Evolutionary conservation across 1,140 invertebrate species (phyloP), one percentile per base, ranked within the genome.

Genomic region (Lepidostoma basale): DNA sequence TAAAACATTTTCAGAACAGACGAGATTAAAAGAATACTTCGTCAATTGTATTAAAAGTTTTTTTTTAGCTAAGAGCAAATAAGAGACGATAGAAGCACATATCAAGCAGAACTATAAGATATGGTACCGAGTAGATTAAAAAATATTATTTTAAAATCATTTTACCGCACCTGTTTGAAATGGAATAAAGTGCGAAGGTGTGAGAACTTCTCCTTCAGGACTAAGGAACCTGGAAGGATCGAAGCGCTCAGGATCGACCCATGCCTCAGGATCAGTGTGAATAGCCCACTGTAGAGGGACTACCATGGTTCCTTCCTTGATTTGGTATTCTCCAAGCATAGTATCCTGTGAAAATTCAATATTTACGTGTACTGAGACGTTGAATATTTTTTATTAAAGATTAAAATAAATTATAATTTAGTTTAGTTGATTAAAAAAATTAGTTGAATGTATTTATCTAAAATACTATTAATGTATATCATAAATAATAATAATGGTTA

Each of bases 281-380:
- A 95, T 82, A 3, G 91, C 89, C 90, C 92, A 96, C 67, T 93
- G 88, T 9, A 96, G 78, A 0, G 93, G 90, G 14, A 96, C 81
- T 16, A 83, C 74, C 90, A 86, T 88, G 42, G 77, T 78, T 68
- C 80, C 88, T 79, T 83, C 83, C 10, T 76, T 81, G 47, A 94
- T 85, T 58, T 71, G 73, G 72, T 87, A 92, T 1, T 85, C 86
- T 3, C 77, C 85, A 3, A 92, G 67, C 33, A 76, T 78, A 0
- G 88, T 85, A 45, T 92, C 86, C 85, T 91, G 74, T 54, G 6
- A 25, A 52, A 14, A 45, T 22, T 18, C 14, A n/a, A 36, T 9
- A 36, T 5, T 2, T 2, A 36, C 10, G 33, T 3, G 5, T 1
- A 36, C 10, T 36, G 10, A 36, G 33, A n/a, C n/a, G n/a, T n/a